Percentiles rank a stretch among this genome's conserved stretches.
Evolutionary conservation across 2,113 vertebrate genomes (phyloP).

Genomic region (Anhinga rufa): DNA sequence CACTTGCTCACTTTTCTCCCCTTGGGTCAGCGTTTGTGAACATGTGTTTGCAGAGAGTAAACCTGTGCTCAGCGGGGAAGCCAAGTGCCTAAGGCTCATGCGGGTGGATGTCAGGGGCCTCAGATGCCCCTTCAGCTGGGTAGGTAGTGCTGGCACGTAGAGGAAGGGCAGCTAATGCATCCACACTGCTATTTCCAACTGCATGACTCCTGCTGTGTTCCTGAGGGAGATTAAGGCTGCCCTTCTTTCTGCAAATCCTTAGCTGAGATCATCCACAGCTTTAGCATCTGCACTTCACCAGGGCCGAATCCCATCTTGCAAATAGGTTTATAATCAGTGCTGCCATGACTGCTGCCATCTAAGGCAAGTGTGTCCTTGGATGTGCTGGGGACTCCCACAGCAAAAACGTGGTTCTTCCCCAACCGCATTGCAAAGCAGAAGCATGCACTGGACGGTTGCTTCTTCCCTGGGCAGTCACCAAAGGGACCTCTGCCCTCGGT

Average conservation of each 20-base stretch:
- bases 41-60: not conserved
- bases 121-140: not conserved
- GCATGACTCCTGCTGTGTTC: not conserved
- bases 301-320: not conserved
- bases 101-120: not conserved
- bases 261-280: not conserved
- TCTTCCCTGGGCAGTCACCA: not conserved
- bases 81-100: accelerated
- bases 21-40: not conserved
- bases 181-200: constrained; percentile 9
- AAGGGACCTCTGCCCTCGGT: not conserved
- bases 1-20: not conserved
- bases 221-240: constrained; percentile 13
- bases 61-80: not conserved
- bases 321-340: not conserved
- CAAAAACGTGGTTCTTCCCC: not conserved
- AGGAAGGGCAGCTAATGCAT: not conserved
- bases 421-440: not conserved
- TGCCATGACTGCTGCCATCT: not conserved
- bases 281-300: not conserved
- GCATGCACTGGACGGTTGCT: not conserved
- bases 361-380: accelerated
- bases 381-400: accelerated
- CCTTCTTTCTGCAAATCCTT: not conserved
- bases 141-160: not conserved